Percentiles rank a stretch among this genome's conserved stretches.
These are phyloP conservation scores for Hydrotaea diabolus DNA, from an alignment of 2,888 invertebrate species.

Conservation along the genomic window DNA sequence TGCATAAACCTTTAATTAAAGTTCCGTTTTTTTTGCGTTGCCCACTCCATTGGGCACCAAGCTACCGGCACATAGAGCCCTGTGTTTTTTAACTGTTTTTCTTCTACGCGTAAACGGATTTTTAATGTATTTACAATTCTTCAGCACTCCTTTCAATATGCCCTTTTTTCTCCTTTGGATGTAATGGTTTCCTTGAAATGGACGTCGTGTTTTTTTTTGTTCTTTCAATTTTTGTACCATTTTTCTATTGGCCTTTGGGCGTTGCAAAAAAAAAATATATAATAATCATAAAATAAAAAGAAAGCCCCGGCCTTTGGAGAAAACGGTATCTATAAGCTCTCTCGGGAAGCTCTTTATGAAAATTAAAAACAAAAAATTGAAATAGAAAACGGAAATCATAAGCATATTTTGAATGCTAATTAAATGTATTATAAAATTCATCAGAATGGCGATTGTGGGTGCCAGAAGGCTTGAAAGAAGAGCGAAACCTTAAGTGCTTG, in stretches of 20 bases:
- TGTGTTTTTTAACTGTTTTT: neutral
- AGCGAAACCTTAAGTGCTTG: neutral
- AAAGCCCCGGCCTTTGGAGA: neutral
- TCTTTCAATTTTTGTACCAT: conserved; percentile 1
- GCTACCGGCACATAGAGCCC: neutral
- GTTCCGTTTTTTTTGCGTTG: neutral
- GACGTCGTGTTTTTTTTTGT: neutral
- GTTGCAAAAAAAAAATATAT: neutral
- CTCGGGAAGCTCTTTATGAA: conserved; percentile 11
- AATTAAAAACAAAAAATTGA: conserved; percentile 2
- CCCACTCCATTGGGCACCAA: neutral
- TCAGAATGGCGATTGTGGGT: neutral
- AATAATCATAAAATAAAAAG: conserved; percentile 2
- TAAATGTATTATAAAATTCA: conserved; percentile 41
- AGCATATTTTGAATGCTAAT: conserved; percentile 58
- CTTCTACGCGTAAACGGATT: conserved; percentile 16
- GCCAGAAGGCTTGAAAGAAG: neutral
- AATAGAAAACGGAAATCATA: conserved; percentile 53
- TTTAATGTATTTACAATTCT: conserved; percentile 49
- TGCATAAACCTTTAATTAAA: conserved; percentile 2
- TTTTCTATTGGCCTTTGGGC: conserved; percentile 20
- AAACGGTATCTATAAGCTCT: conserved; percentile 26
- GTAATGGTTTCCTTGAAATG: conserved; percentile 27
- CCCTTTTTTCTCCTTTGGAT: neutral
- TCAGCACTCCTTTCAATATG: neutral